Percentiles rank a stretch among this genome's conserved stretches.
Evolutionary conservation across 2,113 vertebrate genomes (phyloP).

Genomic region (Elaphurus davidianus): DNA sequence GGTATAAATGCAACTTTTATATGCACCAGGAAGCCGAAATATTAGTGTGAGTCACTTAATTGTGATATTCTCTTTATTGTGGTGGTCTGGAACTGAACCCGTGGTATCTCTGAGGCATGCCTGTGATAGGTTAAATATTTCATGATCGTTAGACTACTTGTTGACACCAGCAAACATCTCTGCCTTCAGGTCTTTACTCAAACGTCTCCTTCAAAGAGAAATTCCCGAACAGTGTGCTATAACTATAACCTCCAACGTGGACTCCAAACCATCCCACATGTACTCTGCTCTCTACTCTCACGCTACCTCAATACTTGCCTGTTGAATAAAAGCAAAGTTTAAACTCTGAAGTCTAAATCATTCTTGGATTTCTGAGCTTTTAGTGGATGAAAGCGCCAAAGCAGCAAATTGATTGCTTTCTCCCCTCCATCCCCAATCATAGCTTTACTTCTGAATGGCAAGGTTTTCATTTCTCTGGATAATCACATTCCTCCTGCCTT

Average conservation of each 20-base stretch:
- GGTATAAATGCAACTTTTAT: not conserved
- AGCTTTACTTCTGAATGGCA: not conserved
- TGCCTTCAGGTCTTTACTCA: not conserved
- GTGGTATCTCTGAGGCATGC: not conserved
- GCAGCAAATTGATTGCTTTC: not conserved
- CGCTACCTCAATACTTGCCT: not conserved
- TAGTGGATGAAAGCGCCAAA: not conserved
- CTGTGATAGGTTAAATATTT: not conserved
- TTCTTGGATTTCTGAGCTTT: not conserved
- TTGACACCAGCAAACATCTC: not conserved
- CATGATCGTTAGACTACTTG: not conserved
- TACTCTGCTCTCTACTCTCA: not conserved
- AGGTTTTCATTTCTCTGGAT: not conserved
- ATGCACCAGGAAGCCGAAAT: not conserved
- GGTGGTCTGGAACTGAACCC: not conserved
- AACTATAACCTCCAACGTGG: not conserved
- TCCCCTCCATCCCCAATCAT: not conserved
- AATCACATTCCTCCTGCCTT: not conserved
- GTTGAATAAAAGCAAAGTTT: not conserved
- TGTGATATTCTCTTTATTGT: not conserved
- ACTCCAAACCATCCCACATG: not conserved
- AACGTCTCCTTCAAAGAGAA: not conserved
- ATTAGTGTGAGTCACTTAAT: not conserved
- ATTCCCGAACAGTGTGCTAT: not conserved
- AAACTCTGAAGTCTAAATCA: not conserved